A percentile compares a stretch with the other conserved stretches of the same genome.
Conservation (phyloP, 2,797 vertebrate genomes). For the Potorous gilbertii region DNA sequence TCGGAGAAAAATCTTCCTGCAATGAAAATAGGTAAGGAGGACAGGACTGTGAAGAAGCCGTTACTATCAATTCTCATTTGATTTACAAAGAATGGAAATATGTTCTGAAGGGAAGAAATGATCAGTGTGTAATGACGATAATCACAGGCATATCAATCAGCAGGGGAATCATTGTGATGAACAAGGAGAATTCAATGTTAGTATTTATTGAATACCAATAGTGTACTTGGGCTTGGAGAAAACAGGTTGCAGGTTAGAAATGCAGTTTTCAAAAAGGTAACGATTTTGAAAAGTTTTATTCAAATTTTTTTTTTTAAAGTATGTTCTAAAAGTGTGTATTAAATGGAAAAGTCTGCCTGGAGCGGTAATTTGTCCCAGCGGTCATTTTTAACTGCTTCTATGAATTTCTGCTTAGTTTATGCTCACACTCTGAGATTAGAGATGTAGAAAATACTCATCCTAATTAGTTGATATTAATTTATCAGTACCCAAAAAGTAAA, state of each 20-base stretch:
- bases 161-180: constrained; percentile 28
- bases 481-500: constrained; percentile 64
- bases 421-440: constrained; percentile 54
- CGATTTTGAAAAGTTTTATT: constrained; percentile 13
- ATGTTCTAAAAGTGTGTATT: constrained; percentile 17
- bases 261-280: constrained; percentile 25
- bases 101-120: neutral
- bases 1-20: constrained; percentile 4
- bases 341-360: neutral
- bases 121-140: constrained; percentile 40
- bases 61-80: neutral
- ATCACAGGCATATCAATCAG: constrained; percentile 6
- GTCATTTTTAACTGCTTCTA: constrained; percentile 49
- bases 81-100: constrained; percentile 14
- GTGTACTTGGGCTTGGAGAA: neutral
- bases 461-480: constrained; percentile 66
- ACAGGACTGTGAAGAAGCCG: neutral
- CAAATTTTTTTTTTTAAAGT: constrained; percentile 50
- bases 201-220: constrained; percentile 45
- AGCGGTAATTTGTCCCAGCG: constrained; percentile 42
- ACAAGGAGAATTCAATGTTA: constrained; percentile 32
- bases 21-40: neutral
- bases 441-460: neutral
- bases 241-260: constrained; percentile 17
- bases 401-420: constrained; percentile 47